Percentiles rank a stretch among this genome's conserved stretches.
phyloP scores from a whole-genome alignment of 2,888 invertebrate species.

The Cactoblastis cactorum region DNA sequence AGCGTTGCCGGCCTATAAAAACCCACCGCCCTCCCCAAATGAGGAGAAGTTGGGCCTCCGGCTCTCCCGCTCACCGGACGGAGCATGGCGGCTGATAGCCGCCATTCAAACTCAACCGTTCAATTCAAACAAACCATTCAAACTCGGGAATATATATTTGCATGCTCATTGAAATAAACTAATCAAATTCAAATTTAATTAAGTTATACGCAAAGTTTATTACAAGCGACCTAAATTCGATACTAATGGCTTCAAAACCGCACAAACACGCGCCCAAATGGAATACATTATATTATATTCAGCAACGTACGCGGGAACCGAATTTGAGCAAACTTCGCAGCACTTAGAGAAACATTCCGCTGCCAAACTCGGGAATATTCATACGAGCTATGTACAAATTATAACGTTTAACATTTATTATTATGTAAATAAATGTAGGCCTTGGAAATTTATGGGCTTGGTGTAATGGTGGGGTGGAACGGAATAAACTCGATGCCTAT shows the following conservation, averaged over 20 bases:
- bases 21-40: no score
- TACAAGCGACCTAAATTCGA: neutral
- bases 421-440: slow-evolving; percentile 33
- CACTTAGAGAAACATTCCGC: slow-evolving; percentile 20
- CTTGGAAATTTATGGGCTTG: slow-evolving; percentile 11
- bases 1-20: no score
- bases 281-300: slow-evolving; percentile 8
- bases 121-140: no score
- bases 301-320: slow-evolving; percentile 16
- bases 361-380: slow-evolving; percentile 27
- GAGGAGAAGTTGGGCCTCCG: no score
- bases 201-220: neutral
- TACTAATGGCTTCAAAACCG: neutral
- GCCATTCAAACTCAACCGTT: no score
- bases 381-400: slow-evolving; percentile 32
- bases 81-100: no score
- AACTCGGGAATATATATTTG: no score
- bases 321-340: slow-evolving; percentile 28
- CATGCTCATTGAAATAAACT: no score
- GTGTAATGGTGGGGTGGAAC: neutral
- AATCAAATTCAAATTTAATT: no score
- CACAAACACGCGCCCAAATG: neutral
- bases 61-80: no score
- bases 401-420: slow-evolving; percentile 29
- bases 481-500: neutral